Evolutionary conservation across 2,113 vertebrate genomes (phyloP), one percentile per base, ranked within the genome.

Genomic region (Chaetura pelagica): DNA sequence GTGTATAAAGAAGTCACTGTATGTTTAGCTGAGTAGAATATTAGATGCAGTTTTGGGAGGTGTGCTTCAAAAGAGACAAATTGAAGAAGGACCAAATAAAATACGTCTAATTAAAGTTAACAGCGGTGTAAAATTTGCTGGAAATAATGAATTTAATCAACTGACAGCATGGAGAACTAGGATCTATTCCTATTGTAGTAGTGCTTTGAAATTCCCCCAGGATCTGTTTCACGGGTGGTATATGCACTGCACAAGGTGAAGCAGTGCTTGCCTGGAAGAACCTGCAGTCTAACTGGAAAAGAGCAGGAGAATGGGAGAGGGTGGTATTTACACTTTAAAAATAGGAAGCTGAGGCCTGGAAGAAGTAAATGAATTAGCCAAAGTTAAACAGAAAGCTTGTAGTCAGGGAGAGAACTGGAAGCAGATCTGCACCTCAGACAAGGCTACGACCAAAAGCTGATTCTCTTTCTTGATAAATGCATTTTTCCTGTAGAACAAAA

Each of bases 1-100:
- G 59, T 32, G 77, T 93, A 97, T 93, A 97, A 97, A 96, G 81
- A 80, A 76, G 62, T 78, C 35, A 52, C 90, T 97, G 91, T 97
- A 68, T 8, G 3, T 46, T 63, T 68, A 90, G 73, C 57, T 27
- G 80, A 71, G 69, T 12, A 69, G 74, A 67, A 48, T 32, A 16
- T 34, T 38, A 55, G 75, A 54, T 26, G 6, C 14, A 42, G 48
- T 80, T 64, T 63, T 23, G 26, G 61, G 9, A 17, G 12, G 7
- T 3, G 30, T 54, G 35, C 49, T 85, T 94, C 57, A n/a, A 67
- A 85, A 88, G 29, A 68, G 58, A 77, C 38, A 66, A 90, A 57
- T 2, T 44, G 58, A 82, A 89, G 89, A 57, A 87, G 58, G 38
- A 74, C 38, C 22, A 62, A n/a, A 63, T 73, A 21, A 80, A 90